These are phyloP conservation scores for Tricholaema leucomelas DNA, from an alignment of 2,113 vertebrate genomes.

Conservation along the genomic window DNA sequence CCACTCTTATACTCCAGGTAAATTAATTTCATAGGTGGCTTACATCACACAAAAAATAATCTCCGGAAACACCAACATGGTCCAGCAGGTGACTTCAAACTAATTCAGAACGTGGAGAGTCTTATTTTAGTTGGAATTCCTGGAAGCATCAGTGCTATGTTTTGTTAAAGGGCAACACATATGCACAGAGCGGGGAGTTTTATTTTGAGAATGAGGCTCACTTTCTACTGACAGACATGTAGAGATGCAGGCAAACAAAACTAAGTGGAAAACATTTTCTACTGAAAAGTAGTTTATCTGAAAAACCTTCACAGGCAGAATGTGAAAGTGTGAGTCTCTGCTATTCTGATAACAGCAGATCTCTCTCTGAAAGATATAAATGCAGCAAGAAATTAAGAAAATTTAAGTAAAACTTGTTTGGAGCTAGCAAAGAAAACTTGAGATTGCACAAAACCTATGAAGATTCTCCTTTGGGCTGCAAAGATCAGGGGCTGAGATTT, in stretches of 20 bases:
- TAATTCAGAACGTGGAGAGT: not conserved
- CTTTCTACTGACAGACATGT: not conserved
- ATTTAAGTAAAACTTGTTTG: not conserved
- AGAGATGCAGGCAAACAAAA: not conserved
- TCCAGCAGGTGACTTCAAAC: not conserved
- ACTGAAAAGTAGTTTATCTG: not conserved
- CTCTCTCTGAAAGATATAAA: not conserved
- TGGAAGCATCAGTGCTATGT: not conserved
- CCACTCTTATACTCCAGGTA: not conserved
- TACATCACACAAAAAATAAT: not conserved
- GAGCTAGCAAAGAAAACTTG: not conserved
- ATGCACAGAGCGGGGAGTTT: not conserved
- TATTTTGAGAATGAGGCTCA: not conserved
- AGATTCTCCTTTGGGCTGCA: not conserved
- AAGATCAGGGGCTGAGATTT: not conserved
- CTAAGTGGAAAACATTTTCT: not conserved
- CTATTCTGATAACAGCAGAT: not conserved
- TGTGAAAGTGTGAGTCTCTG: not conserved
- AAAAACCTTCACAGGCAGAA: not conserved
- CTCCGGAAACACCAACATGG: not conserved
- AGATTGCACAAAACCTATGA: not conserved
- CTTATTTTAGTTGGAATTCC: not conserved
- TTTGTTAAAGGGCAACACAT: not conserved
- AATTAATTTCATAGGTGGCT: not conserved
- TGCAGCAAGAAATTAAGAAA: not conserved